Percentiles rank a stretch among this genome's conserved stretches.
Evolutionary conservation across 2,797 vertebrate genomes (phyloP).

Genomic region (Dendrocincla tyrannina): DNA sequence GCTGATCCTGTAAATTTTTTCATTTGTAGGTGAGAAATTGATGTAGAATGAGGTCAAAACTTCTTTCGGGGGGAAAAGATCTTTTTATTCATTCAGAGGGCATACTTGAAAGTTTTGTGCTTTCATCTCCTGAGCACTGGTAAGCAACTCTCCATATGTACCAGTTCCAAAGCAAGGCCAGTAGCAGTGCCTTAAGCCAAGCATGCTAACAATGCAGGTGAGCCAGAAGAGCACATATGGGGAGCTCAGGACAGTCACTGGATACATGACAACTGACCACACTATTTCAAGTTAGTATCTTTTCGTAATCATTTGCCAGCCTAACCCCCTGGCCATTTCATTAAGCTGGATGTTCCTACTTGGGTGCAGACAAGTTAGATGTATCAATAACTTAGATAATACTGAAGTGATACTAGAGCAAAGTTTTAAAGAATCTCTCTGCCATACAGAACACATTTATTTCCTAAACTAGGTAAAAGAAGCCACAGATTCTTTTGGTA

Average conservation of each 20-base stretch:
- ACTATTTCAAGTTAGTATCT: background rate
- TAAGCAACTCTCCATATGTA: background rate
- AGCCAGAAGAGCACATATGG: background rate
- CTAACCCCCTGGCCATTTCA: background rate
- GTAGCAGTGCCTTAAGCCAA: background rate
- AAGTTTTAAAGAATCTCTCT: background rate
- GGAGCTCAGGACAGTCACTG: background rate
- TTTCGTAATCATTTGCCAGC: background rate
- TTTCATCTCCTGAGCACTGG: background rate
- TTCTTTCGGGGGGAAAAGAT: background rate
- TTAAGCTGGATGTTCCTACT: background rate
- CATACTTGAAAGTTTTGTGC: background rate
- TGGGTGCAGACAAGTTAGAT: background rate
- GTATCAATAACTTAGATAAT: background rate
- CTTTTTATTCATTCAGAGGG: background rate
- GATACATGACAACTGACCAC: background rate
- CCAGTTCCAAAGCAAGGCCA: background rate
- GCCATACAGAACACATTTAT: background rate
- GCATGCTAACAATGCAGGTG: fast-evolving
- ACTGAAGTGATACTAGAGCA: background rate
- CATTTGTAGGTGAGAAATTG: background rate
- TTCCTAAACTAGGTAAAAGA: background rate
- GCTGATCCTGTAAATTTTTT: background rate
- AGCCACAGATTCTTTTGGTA: background rate
- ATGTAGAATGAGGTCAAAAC: background rate